Base-by-base conservation (phyloP, 2,113 vertebrate genomes). In the Bettongia penicillata region DNA sequence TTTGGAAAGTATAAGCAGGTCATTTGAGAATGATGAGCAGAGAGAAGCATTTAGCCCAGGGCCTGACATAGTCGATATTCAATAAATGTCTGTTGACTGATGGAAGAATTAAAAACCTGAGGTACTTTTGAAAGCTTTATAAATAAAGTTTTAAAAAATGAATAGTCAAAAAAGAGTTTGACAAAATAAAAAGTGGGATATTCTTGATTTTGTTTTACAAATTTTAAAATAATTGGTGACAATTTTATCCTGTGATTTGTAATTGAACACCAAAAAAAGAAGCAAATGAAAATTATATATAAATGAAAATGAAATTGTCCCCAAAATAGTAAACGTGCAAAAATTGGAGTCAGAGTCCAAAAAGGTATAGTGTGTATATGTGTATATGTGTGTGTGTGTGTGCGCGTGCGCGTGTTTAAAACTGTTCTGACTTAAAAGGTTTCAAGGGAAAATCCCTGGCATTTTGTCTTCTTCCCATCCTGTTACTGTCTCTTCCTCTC, bases 201-300 rank as follows among this genome's bases (percentile, higher is more conserved):
- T 61, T 61, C 31, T 61, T 6, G 1, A 51, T 77, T 95, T 61
- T 8, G 1, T 55, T 77, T 95, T 52, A 61, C 2, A 24, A 22
- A 57, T 31, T 0, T 53, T 24, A 22, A 68, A 23, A 53, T 51
- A 31, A 24, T 91, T 91, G 84, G n/a, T 51, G 14, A 57, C 47
- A 19, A 25, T 49, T 84, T 53, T 93, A 50, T 91, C 68, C 31
- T 48, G 50, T 51, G 47, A 91, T 89, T 16, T 77, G 2, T 43
- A 48, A 28, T 31, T 68, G 8, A 1, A 26, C 7, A 11, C 31
- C 2, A 43, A 91, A 93, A 91, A 93, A 92, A 50, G 22, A 53
- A 51, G 50, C 91, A 94, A 93, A 91, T 31, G 0, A 97, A 96
- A 95, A 77, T 14, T 48, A 31, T 50, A 37, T 50, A 50, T 6